These are phyloP conservation scores for Lethrus apterus DNA, from an alignment of 1,140 invertebrate genomes.

Conservation along the genomic window DNA sequence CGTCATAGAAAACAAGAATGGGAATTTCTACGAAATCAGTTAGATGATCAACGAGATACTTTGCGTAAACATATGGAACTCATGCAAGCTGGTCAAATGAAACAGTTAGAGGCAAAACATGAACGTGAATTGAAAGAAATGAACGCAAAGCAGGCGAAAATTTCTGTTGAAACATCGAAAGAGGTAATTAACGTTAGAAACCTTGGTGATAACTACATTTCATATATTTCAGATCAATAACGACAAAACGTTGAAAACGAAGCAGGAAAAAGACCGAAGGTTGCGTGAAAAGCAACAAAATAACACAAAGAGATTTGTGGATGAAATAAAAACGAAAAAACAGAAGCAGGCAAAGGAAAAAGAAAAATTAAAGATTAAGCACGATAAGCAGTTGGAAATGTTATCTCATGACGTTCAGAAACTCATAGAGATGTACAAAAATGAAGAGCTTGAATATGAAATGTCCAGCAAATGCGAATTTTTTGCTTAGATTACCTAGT, in stretches of 20 bases:
- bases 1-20: constrained; percentile 89
- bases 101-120: constrained; percentile 82
- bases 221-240: constrained; percentile 54
- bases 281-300: constrained; percentile 96
- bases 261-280: constrained; percentile 91
- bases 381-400: constrained; percentile 88
- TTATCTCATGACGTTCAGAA: constrained; percentile 85
- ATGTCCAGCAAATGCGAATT: constrained; percentile 84
- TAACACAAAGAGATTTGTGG: constrained; percentile 98
- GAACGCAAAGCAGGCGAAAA: constrained; percentile 90
- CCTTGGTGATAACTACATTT: neutral
- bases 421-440: constrained; percentile 92
- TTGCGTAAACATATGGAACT: constrained; percentile 79
- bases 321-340: constrained; percentile 83
- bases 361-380: constrained; percentile 85
- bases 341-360: constrained; percentile 90
- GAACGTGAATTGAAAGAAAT: constrained; percentile 94
- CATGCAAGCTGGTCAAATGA: constrained; percentile 80
- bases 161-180: constrained; percentile 93
- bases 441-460: constrained; percentile 88
- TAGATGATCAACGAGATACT: constrained; percentile 77
- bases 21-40: constrained; percentile 72
- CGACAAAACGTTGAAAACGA: constrained; percentile 95
- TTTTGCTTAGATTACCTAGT: constrained; percentile 64
- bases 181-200: constrained; percentile 48